Conservation (phyloP, 2,888 invertebrate genomes). For the Desoria tigrina region DNA sequence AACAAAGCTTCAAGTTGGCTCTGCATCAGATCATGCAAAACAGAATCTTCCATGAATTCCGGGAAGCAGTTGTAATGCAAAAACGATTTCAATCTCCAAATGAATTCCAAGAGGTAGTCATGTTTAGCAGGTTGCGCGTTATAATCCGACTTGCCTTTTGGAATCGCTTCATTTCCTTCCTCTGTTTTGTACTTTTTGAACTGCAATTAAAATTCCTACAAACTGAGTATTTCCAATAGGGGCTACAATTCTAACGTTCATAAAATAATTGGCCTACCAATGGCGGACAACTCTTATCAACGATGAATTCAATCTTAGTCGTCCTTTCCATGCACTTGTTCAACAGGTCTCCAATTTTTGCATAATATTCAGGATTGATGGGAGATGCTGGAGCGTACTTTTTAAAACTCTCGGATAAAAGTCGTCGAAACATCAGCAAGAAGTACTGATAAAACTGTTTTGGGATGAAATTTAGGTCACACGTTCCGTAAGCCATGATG, state of each 20-base stretch:
- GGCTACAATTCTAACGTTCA: not conserved
- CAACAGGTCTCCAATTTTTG: conserved; percentile 33
- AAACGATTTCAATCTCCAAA: conserved; percentile 44
- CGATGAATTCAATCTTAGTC: conserved; percentile 15
- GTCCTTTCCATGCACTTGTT: conserved; percentile 35
- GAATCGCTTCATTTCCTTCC: not conserved
- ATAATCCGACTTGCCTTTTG: conserved; percentile 25
- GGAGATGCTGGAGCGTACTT: conserved; percentile 42
- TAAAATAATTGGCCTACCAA: conserved; percentile 22
- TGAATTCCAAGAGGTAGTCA: conserved; percentile 46
- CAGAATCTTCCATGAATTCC: conserved; percentile 38
- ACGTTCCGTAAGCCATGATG: conserved; percentile 42
- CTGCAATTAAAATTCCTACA: conserved; percentile 18
- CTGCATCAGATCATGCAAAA: conserved; percentile 44
- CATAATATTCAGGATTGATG: conserved; percentile 32
- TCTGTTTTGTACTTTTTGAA: conserved; percentile 22
- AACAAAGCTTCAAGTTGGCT: conserved; percentile 43
- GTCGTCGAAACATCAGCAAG: conserved; percentile 40
- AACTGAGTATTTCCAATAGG: no score
- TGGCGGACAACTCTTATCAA: conserved; percentile 33
- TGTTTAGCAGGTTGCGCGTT: conserved; percentile 37
- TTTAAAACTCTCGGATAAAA: conserved; percentile 43
- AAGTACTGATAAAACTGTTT: conserved; percentile 48
- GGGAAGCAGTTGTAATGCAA: conserved; percentile 46
- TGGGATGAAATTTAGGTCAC: conserved; percentile 38